Base-by-base conservation (phyloP, 2,888 invertebrate species). In the Xestia sexstrigata region DNA sequence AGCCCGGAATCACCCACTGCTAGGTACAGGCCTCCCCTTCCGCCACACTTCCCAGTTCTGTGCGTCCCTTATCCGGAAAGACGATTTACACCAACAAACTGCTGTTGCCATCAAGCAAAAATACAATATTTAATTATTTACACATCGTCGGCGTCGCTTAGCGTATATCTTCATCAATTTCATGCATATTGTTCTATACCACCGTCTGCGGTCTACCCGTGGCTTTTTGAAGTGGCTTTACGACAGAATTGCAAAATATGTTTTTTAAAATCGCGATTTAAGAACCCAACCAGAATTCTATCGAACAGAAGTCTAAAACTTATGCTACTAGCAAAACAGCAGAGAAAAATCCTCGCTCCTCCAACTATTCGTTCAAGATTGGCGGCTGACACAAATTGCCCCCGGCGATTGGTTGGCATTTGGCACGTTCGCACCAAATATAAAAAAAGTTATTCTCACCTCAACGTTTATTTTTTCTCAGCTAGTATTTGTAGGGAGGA, bases 361-460 rank as follows among this genome's bases (percentile, higher is more conserved):
- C 76, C 74, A 80, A 84, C 79, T 86, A 87, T 84, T 78, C 71
- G 72, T 42, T 45, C 74, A 75, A 84, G 81, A 88, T 83, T 83
- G 85, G 82, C 86, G 78, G 83, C 79, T 84, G 89, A 88, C 89
- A 84, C 87, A 87, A 91, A 90, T 89, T 88, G 90, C 91, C 90
- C 70, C 70, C 72, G 85, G 90, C 91, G 87, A 92, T 91, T 83
- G 87, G 86, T 85, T 87, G 88, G 87, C 90, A 90, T 35, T 84
- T 86, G 87, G 87, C 90, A 90, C 89, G 89, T 89, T 87, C 88
- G 82, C 87, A 80, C 82, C 83, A 87, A 88, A 90, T 89, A 90
- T 88, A 92, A 90, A 91, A n/a, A 58, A 86, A 82, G 67, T 70
- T 82, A n/a, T 60, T 70, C 76, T 75, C 75, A 86, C 82, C 82